These are phyloP conservation scores for Murina feae DNA, from an alignment of 2,113 vertebrate species.

Conservation along the genomic window DNA sequence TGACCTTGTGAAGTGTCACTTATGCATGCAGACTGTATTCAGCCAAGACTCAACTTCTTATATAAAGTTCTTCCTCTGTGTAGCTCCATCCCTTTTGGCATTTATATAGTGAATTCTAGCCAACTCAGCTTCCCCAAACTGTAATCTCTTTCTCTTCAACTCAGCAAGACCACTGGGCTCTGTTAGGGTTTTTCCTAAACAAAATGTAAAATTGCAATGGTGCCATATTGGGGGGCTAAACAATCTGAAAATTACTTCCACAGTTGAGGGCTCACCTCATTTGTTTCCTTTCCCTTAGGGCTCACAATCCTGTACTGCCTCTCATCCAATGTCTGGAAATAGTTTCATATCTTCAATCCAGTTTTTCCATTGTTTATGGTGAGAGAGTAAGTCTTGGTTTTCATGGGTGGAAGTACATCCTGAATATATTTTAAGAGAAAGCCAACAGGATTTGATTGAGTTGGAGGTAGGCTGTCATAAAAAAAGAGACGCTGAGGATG, in stretches of 20 bases:
- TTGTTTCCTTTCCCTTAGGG: background rate
- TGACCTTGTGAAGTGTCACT: background rate
- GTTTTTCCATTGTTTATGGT: background rate
- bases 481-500: background rate
- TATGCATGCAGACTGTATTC: background rate
- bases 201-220: background rate
- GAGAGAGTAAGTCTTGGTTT: background rate
- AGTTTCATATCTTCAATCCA: background rate
- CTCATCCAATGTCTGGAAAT: background rate
- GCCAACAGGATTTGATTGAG: background rate
- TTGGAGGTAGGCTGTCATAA: background rate
- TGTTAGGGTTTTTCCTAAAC: background rate
- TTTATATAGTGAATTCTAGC: background rate
- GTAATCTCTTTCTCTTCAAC: background rate
- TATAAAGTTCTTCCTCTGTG: background rate
- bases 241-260: background rate
- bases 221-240: background rate
- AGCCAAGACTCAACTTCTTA: background rate
- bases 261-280: background rate
- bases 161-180: background rate
- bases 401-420: background rate
- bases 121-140: background rate
- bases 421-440: conserved; percentile 5
- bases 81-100: background rate
- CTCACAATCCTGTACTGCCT: background rate